Evolutionary conservation across 2,113 vertebrate species (phyloP).

Genomic region (Pseudorectes ferrugineus): DNA sequence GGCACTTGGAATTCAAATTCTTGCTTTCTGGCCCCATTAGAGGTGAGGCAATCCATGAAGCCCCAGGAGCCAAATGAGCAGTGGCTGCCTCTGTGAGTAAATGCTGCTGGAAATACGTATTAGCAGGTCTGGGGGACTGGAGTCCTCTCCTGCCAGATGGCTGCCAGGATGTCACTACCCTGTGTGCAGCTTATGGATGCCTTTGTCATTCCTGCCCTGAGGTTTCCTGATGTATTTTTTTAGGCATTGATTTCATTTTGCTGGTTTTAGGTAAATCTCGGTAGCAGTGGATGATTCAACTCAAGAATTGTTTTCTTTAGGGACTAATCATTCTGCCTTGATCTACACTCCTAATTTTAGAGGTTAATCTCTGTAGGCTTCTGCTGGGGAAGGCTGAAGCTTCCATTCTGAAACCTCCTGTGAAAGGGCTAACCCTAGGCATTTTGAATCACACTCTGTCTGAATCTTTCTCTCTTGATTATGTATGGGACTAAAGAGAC

Average conservation of each 20-base stretch:
- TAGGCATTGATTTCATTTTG: slow-evolving; percentile 1
- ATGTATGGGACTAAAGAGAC: slow-evolving; percentile 25
- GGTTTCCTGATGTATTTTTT: neutral
- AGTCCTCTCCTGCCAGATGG: slow-evolving; percentile 30
- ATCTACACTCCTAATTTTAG: neutral
- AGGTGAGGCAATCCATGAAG: neutral
- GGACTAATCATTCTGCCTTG: slow-evolving; percentile 17
- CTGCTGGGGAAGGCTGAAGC: neutral
- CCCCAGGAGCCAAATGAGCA: neutral
- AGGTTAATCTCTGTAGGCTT: slow-evolving; percentile 4
- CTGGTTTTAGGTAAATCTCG: neutral
- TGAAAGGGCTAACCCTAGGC: neutral
- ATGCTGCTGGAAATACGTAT: slow-evolving; percentile 8
- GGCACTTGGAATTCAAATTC: neutral
- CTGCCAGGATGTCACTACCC: neutral
- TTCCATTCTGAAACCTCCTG: neutral
- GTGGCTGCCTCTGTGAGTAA: neutral
- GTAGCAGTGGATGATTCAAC: neutral
- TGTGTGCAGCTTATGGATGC: neutral
- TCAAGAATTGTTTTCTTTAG: neutral
- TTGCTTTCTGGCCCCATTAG: neutral
- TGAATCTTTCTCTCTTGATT: neutral
- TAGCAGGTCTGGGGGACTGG: neutral
- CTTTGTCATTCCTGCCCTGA: neutral
- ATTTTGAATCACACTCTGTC: neutral